Conservation (phyloP, 2,797 vertebrate genomes). For the Tarsius wallacei region DNA sequence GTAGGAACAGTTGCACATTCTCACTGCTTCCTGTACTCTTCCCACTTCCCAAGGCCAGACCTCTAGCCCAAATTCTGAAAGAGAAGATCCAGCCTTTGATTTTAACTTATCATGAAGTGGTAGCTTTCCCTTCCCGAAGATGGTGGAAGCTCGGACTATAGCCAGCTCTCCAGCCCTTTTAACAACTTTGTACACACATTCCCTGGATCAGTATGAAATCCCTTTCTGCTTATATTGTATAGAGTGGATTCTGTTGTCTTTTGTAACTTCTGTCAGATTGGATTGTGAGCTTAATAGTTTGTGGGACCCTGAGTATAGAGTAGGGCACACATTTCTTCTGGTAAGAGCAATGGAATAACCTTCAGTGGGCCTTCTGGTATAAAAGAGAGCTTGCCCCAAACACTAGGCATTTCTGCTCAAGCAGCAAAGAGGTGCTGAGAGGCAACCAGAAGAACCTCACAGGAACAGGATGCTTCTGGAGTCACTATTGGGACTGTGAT, state of each 20-base stretch:
- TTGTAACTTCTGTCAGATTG: neutral
- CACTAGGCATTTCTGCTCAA: neutral
- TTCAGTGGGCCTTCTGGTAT: neutral
- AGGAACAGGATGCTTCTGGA: neutral
- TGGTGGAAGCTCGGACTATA: neutral
- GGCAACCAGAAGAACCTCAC: neutral
- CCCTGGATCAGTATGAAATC: neutral
- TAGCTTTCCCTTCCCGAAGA: neutral
- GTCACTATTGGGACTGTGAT: neutral
- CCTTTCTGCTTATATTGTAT: neutral
- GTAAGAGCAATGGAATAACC: neutral
- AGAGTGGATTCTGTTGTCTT: constrained; percentile 23
- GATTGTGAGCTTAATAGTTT: neutral
- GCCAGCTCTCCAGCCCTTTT: neutral
- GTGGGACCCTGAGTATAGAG: neutral
- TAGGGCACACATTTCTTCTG: neutral
- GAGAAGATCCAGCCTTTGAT: neutral
- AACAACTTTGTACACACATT: neutral
- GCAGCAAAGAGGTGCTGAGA: neutral
- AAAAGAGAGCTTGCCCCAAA: neutral
- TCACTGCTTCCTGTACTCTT: neutral
- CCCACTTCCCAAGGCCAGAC: neutral
- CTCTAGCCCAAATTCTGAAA: neutral
- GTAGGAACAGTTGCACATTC: too few relatives aligned
- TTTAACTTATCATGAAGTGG: neutral